phyloP scores from a whole-genome alignment of 2,888 invertebrate species.

The Xylophagus ater region DNA sequence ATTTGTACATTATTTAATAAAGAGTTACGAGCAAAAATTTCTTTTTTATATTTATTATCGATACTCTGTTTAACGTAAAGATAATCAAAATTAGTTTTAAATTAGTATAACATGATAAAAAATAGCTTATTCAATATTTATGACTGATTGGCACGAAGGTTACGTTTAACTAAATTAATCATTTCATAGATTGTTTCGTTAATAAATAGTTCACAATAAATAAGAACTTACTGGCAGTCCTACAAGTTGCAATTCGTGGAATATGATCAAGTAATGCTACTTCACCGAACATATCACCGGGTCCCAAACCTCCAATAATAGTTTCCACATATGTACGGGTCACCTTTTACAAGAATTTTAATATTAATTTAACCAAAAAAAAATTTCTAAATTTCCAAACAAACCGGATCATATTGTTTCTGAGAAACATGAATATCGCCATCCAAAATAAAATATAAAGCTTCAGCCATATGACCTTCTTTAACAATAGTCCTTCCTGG shows the following conservation, averaged over 20 bases:
- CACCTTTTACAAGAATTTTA: background rate
- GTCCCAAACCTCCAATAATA: conserved; percentile 40
- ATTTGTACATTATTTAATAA: conserved; percentile 8
- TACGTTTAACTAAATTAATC: too few species aligned
- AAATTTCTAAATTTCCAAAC: background rate
- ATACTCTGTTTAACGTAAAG: too few species aligned
- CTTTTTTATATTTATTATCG: too few species aligned
- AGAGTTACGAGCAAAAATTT: conserved; percentile 10
- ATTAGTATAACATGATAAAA: too few species aligned
- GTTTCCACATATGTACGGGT: background rate
- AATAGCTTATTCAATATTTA: too few species aligned
- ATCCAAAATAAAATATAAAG: conserved; percentile 52
- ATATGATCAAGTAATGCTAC: conserved; percentile 51
- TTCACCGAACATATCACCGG: conserved; percentile 57
- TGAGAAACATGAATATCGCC: conserved; percentile 42
- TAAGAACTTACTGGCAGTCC: conserved; percentile 43
- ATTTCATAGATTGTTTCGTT: too few species aligned
- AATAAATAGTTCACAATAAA: too few species aligned
- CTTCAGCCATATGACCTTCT: conserved; percentile 48
- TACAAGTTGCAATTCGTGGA: conserved; percentile 49
- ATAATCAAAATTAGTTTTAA: too few species aligned
- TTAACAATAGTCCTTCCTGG: conserved; percentile 49
- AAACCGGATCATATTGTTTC: conserved; percentile 27
- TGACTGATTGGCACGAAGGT: too few species aligned
- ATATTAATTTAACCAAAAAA: background rate